These are phyloP conservation scores for Pteruthius melanotis DNA, from an alignment of 2,113 vertebrate species.

Conservation along the genomic window DNA sequence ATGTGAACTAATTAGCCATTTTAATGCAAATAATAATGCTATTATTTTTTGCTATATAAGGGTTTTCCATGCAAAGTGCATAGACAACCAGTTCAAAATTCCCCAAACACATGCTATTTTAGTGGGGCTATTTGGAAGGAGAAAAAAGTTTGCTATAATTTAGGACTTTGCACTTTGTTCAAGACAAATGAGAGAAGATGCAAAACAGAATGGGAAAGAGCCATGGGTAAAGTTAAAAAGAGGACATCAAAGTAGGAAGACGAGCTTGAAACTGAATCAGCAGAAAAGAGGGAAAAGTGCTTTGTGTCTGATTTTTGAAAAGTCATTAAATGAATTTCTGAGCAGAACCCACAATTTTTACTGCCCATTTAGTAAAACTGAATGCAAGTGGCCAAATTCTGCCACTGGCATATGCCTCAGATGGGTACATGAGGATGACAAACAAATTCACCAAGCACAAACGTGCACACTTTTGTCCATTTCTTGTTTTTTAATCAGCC, in stretches of 20 bases:
- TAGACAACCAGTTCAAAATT: not conserved
- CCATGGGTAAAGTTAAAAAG: conserved; percentile 34
- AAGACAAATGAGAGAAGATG: conserved; percentile 38
- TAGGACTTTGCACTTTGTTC: conserved; percentile 34
- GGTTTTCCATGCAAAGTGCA: not conserved
- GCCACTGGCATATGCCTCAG: not conserved
- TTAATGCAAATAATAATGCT: not conserved
- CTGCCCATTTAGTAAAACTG: not conserved
- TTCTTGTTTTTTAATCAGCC: not conserved
- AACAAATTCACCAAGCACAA: not conserved
- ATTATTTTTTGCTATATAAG: not conserved
- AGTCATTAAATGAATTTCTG: not conserved
- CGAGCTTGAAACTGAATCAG: conserved; percentile 15
- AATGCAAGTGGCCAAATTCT: not conserved
- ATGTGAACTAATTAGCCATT: not conserved
- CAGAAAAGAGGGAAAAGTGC: conserved; percentile 3
- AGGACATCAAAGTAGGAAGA: conserved; percentile 32
- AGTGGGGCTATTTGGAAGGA: conserved; percentile 24
- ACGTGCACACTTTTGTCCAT: not conserved
- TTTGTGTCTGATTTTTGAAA: conserved; percentile 12
- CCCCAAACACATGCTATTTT: not conserved
- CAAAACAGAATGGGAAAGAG: conserved; percentile 48
- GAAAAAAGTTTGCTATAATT: conserved; percentile 36
- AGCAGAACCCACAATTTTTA: not conserved
- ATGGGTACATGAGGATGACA: not conserved